Evolutionary conservation across 2,113 vertebrate species (phyloP).

Genomic region (Sphaerodactylus townsendi): DNA sequence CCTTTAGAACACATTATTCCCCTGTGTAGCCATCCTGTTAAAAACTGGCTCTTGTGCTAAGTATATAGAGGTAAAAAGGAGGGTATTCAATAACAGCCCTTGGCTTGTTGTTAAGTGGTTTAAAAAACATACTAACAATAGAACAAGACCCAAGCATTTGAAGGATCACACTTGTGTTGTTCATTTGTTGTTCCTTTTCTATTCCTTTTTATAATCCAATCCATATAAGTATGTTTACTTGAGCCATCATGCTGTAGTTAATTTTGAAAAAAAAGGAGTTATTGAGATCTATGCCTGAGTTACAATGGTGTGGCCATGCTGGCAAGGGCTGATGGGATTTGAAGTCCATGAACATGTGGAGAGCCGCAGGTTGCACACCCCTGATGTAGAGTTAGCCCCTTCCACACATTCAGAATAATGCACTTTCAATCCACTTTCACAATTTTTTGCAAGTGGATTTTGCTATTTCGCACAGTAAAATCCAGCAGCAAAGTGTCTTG

Average conservation of each 20-base stretch:
- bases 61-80: background rate
- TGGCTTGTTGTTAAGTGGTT: background rate
- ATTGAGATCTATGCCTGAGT: background rate
- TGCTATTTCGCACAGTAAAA: no score
- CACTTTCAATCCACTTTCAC: no score
- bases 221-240: constrained; percentile 65
- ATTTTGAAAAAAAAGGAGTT: background rate
- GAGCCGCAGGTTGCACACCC: no score
- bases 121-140: background rate
- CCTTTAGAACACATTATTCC: constrained; percentile 16
- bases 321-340: no score
- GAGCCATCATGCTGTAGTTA: constrained; percentile 32
- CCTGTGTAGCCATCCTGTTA: constrained; percentile 4
- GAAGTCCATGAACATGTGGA: no score
- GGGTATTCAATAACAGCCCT: background rate
- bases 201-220: constrained; percentile 61
- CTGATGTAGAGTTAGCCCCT: no score
- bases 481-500: no score
- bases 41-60: background rate
- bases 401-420: no score
- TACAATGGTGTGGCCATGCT: no score
- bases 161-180: background rate
- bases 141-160: no score
- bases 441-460: no score
- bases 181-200: constrained; percentile 40